Base-by-base conservation (phyloP, 2,888 invertebrate species). In the Drosophila lacicola region DNA sequence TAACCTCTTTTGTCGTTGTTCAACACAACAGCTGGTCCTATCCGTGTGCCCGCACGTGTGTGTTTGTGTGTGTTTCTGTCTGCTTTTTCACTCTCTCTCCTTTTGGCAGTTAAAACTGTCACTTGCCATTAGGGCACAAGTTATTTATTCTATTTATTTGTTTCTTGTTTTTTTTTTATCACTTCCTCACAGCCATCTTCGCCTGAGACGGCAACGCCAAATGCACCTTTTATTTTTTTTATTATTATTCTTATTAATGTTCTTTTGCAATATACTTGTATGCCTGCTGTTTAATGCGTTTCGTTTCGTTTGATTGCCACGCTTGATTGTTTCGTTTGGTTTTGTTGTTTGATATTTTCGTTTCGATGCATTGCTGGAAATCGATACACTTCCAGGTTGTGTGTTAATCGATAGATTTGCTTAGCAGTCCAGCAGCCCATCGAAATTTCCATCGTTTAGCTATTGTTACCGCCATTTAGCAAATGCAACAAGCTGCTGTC, bases 221-320 rank as follows among this genome's bases (percentile, higher is more conserved):
- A 36, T 45, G 34, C 1, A 17, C 17, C 17, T 44, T 57, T 14
- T 41, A 17, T 11, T 45, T 33, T 14, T 51, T 14, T 39, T 17
- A 46, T 11, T 13, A 42, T 11, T 13, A 42, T 39, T 45, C n/a
- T n/a, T 68, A 49, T 37, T 44, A 42, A 34, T 41, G 46, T 44
- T 41, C 19, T 36, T 65, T 61, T 54, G 19, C 64, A 69, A 54
- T 57, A 47, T 57, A 61, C 39, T 29, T 29, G 29, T 29, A 8
- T 2, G 53, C 29, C 74, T 74, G 51, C 54, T 49, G 45, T 77
- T 82, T 75, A 79, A 82, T 79, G 78, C 79, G 79, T 79, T 79
- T 81, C 69, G 71, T 78, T 78, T 82, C 78, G 64, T 68, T 75
- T 82, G 78, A 78, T 78, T 78, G 78, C 76, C 76, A 72, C 77